These are phyloP conservation scores for Cecropterus lyciades DNA, from an alignment of 1,140 invertebrate genomes.

Conservation along the genomic window DNA sequence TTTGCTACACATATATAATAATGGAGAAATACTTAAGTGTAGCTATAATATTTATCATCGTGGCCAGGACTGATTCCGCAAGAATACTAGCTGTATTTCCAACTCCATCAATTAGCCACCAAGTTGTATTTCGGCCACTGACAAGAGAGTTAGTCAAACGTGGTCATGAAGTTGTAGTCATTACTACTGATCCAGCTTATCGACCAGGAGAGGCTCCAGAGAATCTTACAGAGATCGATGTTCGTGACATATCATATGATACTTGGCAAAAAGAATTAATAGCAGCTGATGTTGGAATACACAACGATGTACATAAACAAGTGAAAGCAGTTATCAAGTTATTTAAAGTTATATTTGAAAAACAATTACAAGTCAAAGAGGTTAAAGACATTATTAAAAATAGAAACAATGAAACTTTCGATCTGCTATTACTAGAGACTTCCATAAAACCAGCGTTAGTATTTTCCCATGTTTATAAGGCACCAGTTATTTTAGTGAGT, in stretches of 20 bases:
- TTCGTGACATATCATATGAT: too few species aligned
- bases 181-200: conserved; percentile 52
- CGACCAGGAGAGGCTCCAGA: too few species aligned
- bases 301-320: conserved; percentile 8
- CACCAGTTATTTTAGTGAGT: conserved; percentile 48
- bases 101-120: too few species aligned
- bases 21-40: too few species aligned
- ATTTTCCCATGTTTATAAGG: conserved; percentile 48
- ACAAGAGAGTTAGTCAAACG: conserved; percentile 62
- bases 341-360: conserved; percentile 23
- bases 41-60: too few species aligned
- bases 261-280: too few species aligned
- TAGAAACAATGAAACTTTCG: conserved; percentile 44
- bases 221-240: too few species aligned
- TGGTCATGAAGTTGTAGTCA: conserved; percentile 77
- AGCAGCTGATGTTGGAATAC: neutral
- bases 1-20: too few species aligned
- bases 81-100: too few species aligned
- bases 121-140: conserved; percentile 66
- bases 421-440: conserved; percentile 49
- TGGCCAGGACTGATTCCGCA: too few species aligned
- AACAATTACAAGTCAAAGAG: conserved; percentile 39
- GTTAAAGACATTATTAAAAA: conserved; percentile 44
- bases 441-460: conserved; percentile 32
- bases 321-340: neutral